A percentile compares a stretch with the other conserved stretches of the same genome.
These are phyloP conservation scores for Dipodomys merriami DNA, from an alignment of 2,113 vertebrate species.

Conservation along the genomic window DNA sequence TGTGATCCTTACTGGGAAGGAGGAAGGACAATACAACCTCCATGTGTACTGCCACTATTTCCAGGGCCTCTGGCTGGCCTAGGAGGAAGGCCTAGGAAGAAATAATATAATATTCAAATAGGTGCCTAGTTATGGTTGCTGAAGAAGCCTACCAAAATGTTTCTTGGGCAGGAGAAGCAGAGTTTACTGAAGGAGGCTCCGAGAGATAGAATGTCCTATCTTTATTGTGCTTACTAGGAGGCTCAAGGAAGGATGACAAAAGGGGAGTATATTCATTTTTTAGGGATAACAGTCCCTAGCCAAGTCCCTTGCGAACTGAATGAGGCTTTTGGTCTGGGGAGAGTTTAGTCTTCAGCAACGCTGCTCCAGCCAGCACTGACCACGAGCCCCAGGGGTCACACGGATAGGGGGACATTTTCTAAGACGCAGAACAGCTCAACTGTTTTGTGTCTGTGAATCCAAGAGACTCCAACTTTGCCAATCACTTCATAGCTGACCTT, in stretches of 20 bases:
- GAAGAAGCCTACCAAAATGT: neutral
- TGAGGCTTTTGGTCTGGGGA: neutral
- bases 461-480: neutral
- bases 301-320: neutral
- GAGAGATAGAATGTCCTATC: neutral
- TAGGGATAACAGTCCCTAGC: neutral
- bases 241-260: neutral
- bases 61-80: neutral
- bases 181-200: neutral
- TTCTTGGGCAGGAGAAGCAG: neutral
- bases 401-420: neutral
- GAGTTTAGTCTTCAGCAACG: neutral
- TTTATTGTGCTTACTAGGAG: neutral
- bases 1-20: neutral
- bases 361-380: neutral
- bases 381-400: neutral
- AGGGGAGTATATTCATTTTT: neutral
- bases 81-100: neutral
- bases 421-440: neutral
- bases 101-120: neutral
- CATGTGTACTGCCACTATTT: rapidly evolving
- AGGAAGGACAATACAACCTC: neutral
- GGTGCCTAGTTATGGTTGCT: too few species aligned
- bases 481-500: neutral
- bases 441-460: neutral